phyloP scores from a whole-genome alignment of 2,797 vertebrate genomes.

The Knipowitschia caucasica region DNA sequence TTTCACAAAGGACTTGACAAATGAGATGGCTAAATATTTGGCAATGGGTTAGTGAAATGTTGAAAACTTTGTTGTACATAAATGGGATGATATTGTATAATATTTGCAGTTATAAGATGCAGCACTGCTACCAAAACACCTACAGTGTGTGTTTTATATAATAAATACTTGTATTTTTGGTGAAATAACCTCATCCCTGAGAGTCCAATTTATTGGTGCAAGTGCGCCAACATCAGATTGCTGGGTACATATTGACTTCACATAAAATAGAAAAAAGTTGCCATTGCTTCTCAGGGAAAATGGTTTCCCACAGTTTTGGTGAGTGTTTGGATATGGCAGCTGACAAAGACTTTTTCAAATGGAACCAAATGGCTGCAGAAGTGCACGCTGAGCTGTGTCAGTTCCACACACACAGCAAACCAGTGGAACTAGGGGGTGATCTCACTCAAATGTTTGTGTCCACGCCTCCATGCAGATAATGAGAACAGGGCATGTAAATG shows the following conservation, averaged over 20 bases:
- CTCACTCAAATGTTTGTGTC: neutral
- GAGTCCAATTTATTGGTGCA: neutral
- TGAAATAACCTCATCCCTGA: neutral
- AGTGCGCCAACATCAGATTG: neutral
- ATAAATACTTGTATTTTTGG: neutral
- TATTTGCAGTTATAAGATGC: no score
- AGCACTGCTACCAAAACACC: neutral
- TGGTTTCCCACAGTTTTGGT: neutral
- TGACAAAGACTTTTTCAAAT: slow-evolving; percentile 1
- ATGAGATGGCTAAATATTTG: no score
- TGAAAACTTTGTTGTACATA: no score
- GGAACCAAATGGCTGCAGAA: slow-evolving; percentile 3
- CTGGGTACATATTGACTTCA: neutral
- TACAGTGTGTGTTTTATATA: no score
- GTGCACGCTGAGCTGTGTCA: neutral
- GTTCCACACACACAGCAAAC: neutral
- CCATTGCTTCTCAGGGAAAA: no score
- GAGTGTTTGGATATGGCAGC: neutral
- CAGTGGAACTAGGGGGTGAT: neutral
- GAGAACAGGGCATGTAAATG: slow-evolving; percentile 8
- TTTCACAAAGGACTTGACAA: no score
- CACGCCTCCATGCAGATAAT: slow-evolving; percentile 1
- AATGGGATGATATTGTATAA: no score
- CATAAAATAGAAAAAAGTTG: no score
- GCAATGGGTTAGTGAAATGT: no score